Percentiles rank a stretch among this genome's conserved stretches.
Evolutionary conservation across 2,888 invertebrate genomes (phyloP).

Genomic region (Phyto melanocephala): DNA sequence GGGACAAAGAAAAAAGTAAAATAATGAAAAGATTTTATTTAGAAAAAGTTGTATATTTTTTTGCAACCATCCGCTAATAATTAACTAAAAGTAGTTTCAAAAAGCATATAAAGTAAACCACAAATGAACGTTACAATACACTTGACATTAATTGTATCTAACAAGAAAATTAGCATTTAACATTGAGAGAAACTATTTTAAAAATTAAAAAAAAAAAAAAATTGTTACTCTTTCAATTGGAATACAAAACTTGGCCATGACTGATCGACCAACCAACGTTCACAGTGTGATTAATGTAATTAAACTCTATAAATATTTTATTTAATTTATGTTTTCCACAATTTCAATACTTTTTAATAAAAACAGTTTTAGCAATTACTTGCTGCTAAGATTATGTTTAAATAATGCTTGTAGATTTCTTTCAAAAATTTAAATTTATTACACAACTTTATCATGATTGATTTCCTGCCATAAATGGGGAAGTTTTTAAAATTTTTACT

Average conservation of each 20-base stretch:
- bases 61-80: neutral
- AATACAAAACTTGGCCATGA: conserved; percentile 4
- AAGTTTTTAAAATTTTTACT: neutral
- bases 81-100: conserved; percentile 2
- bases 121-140: neutral
- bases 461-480: conserved; percentile 7
- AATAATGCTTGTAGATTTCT: neutral
- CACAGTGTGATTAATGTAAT: neutral
- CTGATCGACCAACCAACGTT: neutral
- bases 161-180: conserved; percentile 16
- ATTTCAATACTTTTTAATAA: neutral
- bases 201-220: neutral
- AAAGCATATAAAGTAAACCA: neutral
- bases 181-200: neutral
- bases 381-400: neutral
- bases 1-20: neutral
- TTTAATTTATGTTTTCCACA: neutral
- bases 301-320: neutral
- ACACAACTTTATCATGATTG: neutral
- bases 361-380: neutral
- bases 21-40: conserved; percentile 25
- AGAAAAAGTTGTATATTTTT: neutral
- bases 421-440: neutral
- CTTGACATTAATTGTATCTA: conserved; percentile 2
- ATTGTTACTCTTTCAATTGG: neutral